Conservation (phyloP, 2,797 vertebrate species). For the Natrix natrix region DNA sequence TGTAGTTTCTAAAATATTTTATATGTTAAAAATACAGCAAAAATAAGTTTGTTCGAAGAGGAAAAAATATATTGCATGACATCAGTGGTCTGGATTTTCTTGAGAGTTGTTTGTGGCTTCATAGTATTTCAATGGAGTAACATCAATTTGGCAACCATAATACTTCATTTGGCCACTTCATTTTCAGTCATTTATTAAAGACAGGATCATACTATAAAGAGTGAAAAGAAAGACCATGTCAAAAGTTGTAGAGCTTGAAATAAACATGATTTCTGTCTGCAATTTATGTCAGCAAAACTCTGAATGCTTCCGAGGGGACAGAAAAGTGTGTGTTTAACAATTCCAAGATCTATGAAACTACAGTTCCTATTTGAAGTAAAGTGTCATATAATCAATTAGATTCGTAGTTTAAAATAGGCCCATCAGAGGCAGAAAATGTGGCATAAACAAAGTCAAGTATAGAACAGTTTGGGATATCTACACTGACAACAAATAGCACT, state of each 20-base stretch:
- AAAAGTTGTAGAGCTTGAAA: neutral
- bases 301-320: neutral
- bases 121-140: constrained; percentile 61
- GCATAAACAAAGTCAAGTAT: neutral
- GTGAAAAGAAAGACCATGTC: constrained; percentile 45
- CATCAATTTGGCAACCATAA: constrained; percentile 66
- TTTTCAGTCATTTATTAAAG: constrained; percentile 92
- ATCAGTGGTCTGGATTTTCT: constrained; percentile 61
- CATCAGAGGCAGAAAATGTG: neutral
- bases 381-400: neutral
- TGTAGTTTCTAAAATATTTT: constrained; percentile 74
- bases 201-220: constrained; percentile 93
- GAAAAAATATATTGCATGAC: constrained; percentile 77
- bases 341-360: neutral
- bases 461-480: neutral
- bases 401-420: neutral
- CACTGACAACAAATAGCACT: neutral
- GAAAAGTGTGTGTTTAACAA: neutral
- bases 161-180: constrained; percentile 35
- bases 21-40: constrained; percentile 82
- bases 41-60: constrained; percentile 78
- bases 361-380: neutral
- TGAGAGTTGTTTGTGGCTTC: constrained; percentile 60
- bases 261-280: neutral
- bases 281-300: neutral